Evolutionary conservation across 2,113 vertebrate species (phyloP).

Genomic region (Sinocyclocheilus anophthalmus): DNA sequence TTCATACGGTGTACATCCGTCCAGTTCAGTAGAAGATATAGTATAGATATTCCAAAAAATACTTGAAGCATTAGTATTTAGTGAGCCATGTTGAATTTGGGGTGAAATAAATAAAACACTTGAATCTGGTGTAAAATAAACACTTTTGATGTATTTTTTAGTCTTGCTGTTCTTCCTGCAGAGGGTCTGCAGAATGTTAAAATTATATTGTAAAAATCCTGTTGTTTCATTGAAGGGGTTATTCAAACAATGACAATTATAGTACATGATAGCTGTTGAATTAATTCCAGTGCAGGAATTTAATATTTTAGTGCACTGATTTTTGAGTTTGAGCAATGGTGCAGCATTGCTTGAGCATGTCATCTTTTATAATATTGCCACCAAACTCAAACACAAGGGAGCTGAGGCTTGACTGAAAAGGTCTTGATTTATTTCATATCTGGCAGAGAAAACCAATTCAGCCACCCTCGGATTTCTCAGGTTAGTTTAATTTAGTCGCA

Average conservation of each 20-base stretch:
- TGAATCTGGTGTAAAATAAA: neutral
- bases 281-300: conserved; percentile 22
- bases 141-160: neutral
- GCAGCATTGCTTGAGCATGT: conserved; percentile 1
- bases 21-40: too few relatives aligned
- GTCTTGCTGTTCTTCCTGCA: neutral
- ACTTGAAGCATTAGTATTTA: neutral
- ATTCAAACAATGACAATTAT: conserved; percentile 27
- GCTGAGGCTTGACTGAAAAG: conserved; percentile 32
- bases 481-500: conserved; percentile 14
- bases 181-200: neutral
- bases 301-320: conserved; percentile 40
- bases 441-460: conserved; percentile 35
- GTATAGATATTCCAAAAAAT: too few relatives aligned
- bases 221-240: neutral
- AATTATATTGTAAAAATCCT: neutral
- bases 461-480: conserved; percentile 19
- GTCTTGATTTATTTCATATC: conserved; percentile 39
- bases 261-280: conserved; percentile 16
- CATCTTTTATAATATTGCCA: conserved; percentile 33
- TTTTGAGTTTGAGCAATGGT: conserved; percentile 34
- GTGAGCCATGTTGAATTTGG: neutral
- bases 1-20: neutral
- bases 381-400: conserved; percentile 24
- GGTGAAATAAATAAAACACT: neutral